These are phyloP conservation scores for Autographa gamma DNA, from an alignment of 2,888 invertebrate species.

Conservation along the genomic window DNA sequence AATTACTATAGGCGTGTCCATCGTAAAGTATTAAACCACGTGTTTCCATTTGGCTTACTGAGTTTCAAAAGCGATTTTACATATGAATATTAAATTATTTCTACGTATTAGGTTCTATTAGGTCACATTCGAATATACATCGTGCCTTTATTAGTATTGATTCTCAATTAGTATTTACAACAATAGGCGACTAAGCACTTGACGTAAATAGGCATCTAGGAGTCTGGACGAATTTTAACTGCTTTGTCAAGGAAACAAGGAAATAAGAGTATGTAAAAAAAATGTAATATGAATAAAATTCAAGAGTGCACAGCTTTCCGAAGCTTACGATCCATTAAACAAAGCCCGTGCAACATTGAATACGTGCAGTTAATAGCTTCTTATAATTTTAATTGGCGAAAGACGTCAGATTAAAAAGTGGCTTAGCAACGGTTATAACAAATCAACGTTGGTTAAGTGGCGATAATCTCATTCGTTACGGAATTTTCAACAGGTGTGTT, in stretches of 20 bases:
- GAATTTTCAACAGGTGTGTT: slow-evolving; percentile 28
- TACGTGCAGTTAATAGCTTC: neutral
- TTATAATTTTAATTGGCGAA: slow-evolving; percentile 25
- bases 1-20: neutral
- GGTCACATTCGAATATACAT: neutral
- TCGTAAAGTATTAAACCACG: neutral
- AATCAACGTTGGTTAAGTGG: slow-evolving; percentile 33
- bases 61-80: too few species aligned
- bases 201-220: neutral
- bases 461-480: slow-evolving; percentile 37
- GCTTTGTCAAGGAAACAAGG: neutral
- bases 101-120: neutral
- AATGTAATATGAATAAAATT: neutral
- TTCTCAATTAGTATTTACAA: neutral
- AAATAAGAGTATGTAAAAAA: neutral
- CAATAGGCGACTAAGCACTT: neutral
- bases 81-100: neutral
- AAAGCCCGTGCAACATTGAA: neutral
- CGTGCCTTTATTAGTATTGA: neutral
- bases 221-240: neutral
- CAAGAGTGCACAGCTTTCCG: neutral
- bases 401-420: slow-evolving; percentile 18
- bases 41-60: neutral
- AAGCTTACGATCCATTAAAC: neutral
- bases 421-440: slow-evolving; percentile 41